Base-by-base conservation (phyloP, 2,888 invertebrate genomes). In the Trimorus sp. region DNA sequence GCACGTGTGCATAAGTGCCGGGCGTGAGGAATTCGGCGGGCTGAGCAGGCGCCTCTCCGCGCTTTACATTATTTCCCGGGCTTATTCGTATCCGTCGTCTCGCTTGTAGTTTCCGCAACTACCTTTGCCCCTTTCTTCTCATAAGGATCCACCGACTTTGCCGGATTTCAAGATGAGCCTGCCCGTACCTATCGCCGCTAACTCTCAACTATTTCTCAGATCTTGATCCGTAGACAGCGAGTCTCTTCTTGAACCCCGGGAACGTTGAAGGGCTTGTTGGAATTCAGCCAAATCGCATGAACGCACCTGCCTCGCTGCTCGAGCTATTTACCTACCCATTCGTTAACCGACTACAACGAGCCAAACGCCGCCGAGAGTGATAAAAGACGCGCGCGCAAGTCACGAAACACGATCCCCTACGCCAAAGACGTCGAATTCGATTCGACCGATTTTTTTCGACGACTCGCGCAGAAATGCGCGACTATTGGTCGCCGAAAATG, bases 121-220 rank as follows among this genome's bases (percentile, higher is more conserved):
- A 74, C 74, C 69, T 37, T 66, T 48, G 60, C 82, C 60, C 83
- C 79, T 81, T 83, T 80, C 80, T 83, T 74, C 73, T 62, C 63
- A 62, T 75, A 79, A 79, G 85, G 82, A 82, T 83, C 81, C 79
- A 77, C 75, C 71, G 83, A 84, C 83, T 84, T 85, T 83, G 70
- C 71, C 75, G 65, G 71, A 83, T 83, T 79, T 82, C 82, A 69
- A 76, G 83, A 82, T 76, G 83, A 83, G 79, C 80, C 83, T 78
- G 79, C 75, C 74, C 79, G 79, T 84, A 82, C 78, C 83, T 84
- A 86, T 85, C 86, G 84, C 84, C 76, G 82, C 84, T 83, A 89
- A 89, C 87, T 90, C 87, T 85, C 87, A 89, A 89, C 90, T 90
- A 90, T 90, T 90, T 87, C 89, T 90, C 84, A 88, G 89, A 90